Evolutionary conservation across 2,113 vertebrate genomes (phyloP), one percentile per base, ranked within the genome.

Genomic region (Gymnocephalus cernua): DNA sequence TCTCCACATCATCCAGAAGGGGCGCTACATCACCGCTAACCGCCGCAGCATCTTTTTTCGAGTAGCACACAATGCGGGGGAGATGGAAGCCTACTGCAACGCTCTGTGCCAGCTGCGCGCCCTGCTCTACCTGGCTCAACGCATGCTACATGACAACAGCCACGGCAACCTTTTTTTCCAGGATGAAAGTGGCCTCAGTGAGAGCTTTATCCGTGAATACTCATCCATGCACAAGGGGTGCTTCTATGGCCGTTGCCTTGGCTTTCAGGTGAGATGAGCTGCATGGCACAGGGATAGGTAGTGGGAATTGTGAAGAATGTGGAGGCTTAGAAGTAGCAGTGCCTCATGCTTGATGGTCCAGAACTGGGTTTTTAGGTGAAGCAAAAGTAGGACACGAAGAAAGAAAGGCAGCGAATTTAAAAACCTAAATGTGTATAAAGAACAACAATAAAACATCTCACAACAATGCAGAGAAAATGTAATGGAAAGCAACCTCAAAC

Each of bases 221-320:
- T 74, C 95, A 72, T 97, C 96, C 0, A 96, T 98, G 95, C 96
- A 97, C 89, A 97, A 97, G 86, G 96, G 96, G 41, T 98, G 97
- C 92, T 98, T 98, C 93, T 98, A 97, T 0, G 97, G 97, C 14
- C 96, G 97, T 32, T 98, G 97, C 81, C 92, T 98, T 35, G 97
- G 97, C 79, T 98, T 98, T 90, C 97, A 98, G 96, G 97, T 98
- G 83, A 84, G 88, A 69, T 25, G 19, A 79, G 35, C 41, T 57
- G 18, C 1, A 3, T 53, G 14, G 25, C 3, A 15, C 6, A 19
- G 21, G 25, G 8, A 35, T 15, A 21, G 56, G 21, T 14, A 18
- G 23, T n/a, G 14, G 57, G 2, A 48, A 29, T 6, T 45, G 4
- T 76, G 19, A 54, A 25, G 12, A 29, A 18, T n/a, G 27, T 32